These are phyloP conservation scores for Aegypius monachus DNA, from an alignment of 2,113 vertebrate genomes.

Conservation along the genomic window DNA sequence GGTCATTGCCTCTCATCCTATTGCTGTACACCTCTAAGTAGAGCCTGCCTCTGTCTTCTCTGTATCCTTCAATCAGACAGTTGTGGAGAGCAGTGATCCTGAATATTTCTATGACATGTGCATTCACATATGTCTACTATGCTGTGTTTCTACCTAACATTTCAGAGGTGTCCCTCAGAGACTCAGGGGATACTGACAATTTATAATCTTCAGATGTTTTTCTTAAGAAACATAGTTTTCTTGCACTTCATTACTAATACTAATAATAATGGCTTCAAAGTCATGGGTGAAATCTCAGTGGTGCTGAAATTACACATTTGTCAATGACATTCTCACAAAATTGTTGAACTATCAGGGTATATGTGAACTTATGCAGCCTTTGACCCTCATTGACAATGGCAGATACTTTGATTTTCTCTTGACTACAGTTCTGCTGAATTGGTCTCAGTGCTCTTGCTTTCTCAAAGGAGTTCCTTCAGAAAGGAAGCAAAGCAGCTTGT, in stretches of 20 bases:
- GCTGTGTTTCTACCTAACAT: neutral
- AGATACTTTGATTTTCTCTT: neutral
- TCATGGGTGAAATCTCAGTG: neutral
- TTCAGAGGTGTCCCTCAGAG: neutral
- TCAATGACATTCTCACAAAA: neutral
- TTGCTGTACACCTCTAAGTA: neutral
- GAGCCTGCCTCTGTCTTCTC: neutral
- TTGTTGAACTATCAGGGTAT: neutral
- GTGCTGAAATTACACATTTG: neutral
- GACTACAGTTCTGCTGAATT: neutral
- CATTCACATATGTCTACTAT: neutral
- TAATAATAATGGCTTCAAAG: neutral
- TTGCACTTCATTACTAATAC: neutral
- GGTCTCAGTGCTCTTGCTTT: neutral
- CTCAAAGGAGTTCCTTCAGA: neutral
- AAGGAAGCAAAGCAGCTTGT: neutral
- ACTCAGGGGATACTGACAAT: neutral
- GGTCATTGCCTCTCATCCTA: neutral
- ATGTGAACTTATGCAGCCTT: neutral
- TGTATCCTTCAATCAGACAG: neutral
- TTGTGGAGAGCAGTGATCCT: neutral
- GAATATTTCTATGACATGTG: neutral
- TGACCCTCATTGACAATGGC: neutral
- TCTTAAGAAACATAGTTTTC: neutral
- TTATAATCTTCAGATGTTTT: neutral